A percentile compares a stretch with the other conserved stretches of the same genome.
Conservation (phyloP, 2,113 vertebrate genomes). For the Ploceus nigricollis region DNA sequence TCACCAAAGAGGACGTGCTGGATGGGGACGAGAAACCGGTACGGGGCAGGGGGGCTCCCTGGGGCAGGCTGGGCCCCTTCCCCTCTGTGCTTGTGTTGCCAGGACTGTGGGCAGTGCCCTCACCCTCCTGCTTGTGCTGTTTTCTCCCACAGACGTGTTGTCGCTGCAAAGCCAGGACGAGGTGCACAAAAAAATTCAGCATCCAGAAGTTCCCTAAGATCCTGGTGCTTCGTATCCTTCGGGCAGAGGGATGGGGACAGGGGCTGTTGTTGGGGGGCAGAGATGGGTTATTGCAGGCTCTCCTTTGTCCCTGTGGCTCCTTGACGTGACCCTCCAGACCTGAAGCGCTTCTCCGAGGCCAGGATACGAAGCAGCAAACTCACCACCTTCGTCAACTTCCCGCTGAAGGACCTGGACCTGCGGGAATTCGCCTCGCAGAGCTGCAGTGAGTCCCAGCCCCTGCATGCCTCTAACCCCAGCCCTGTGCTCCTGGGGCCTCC, state of each 20-base stretch:
- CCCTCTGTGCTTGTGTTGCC: neutral
- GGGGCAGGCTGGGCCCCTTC: neutral
- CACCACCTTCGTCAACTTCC: conserved; percentile 92
- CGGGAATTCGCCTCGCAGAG: conserved; percentile 86
- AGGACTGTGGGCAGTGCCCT: neutral
- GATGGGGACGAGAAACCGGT: conserved; percentile 95
- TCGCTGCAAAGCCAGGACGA: conserved; percentile 87
- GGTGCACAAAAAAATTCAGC: conserved; percentile 94
- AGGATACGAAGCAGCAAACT: conserved; percentile 89
- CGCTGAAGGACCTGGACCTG: conserved; percentile 91
- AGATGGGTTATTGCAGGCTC: rapidly evolving
- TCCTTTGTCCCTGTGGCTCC: conserved; percentile 5
- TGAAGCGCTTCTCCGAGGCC: conserved; percentile 94
- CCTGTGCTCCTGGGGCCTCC: neutral
- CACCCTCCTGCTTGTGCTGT: neutral
- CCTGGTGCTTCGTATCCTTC: conserved; percentile 95
- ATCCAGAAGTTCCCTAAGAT: conserved; percentile 97
- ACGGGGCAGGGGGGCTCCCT: neutral
- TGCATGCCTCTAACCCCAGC: rapidly evolving
- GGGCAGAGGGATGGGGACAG: neutral
- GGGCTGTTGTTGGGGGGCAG: rapidly evolving
- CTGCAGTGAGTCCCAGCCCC: conserved; percentile 78
- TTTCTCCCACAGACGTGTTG: conserved; percentile 82
- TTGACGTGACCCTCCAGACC: conserved; percentile 81
- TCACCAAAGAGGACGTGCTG: conserved; percentile 92